phyloP scores from a whole-genome alignment of 2,113 vertebrate species.

The Bubalus kerabau region DNA sequence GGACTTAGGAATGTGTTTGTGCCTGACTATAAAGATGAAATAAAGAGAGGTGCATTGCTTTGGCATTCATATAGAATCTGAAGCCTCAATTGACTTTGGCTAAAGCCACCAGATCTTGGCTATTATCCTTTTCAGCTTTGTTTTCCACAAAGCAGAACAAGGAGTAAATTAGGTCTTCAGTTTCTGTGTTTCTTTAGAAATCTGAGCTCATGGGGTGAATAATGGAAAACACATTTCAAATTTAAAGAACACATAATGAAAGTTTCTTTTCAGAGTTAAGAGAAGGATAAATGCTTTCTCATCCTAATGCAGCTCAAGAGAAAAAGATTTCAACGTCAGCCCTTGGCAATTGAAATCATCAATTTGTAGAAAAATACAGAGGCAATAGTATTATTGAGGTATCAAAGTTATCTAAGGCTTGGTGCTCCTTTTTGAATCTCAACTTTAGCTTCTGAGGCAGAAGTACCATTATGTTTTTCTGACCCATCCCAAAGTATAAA shows the following conservation, averaged over 20 bases:
- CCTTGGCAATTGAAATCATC: constrained; percentile 33
- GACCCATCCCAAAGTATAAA: not conserved
- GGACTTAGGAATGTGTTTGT: not conserved
- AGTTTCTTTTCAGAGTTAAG: constrained; percentile 52
- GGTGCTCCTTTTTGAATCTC: not conserved
- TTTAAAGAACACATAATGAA: constrained; percentile 54
- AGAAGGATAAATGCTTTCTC: constrained; percentile 29
- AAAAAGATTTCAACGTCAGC: not conserved
- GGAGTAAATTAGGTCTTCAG: constrained; percentile 44
- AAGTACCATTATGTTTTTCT: not conserved
- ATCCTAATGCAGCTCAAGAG: constrained; percentile 26
- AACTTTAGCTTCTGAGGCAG: constrained; percentile 14
- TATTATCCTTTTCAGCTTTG: constrained; percentile 57
- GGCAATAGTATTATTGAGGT: not conserved
- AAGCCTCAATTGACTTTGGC: constrained; percentile 4
- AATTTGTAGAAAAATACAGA: constrained; percentile 37
- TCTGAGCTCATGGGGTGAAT: constrained; percentile 46
- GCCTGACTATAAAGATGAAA: not conserved
- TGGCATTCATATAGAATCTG: not conserved
- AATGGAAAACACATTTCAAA: constrained; percentile 59
- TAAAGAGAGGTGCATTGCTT: not conserved
- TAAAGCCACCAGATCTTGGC: constrained; percentile 40
- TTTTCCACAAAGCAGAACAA: constrained; percentile 53
- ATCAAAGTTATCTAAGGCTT: not conserved
- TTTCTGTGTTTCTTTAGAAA: constrained; percentile 61